Evolutionary conservation across 2,888 invertebrate species (phyloP).

Genomic region (Spilarctia lutea): DNA sequence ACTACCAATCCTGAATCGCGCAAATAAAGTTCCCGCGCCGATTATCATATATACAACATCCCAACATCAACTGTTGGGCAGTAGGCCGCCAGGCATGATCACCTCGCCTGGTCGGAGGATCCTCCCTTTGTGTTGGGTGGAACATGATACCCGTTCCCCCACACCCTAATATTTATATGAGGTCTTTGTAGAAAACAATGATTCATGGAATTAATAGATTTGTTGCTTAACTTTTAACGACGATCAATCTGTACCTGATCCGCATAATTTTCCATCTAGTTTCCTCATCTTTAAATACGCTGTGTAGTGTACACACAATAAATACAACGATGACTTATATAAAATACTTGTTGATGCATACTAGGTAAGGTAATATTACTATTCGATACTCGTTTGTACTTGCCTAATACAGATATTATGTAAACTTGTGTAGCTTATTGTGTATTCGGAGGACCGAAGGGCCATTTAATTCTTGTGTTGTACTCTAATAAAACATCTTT

Average conservation of each 20-base stretch:
- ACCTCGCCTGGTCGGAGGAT: too few species aligned
- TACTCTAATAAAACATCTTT: neutral
- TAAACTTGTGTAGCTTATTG: neutral
- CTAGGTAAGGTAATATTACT: neutral
- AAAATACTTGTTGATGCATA: conserved; percentile 18
- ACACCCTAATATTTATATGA: neutral
- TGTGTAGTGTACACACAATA: conserved; percentile 1
- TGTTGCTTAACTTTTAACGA: neutral
- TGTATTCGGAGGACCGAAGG: neutral
- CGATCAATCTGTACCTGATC: conserved; percentile 2
- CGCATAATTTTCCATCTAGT: neutral
- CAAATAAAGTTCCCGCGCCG: too few species aligned
- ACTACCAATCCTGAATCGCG: too few species aligned
- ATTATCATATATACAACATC: too few species aligned
- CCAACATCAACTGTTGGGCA: too few species aligned
- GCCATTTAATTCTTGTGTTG: neutral
- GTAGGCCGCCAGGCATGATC: too few species aligned
- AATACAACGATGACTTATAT: conserved; percentile 19
- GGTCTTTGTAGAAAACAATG: neutral
- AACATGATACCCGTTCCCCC: too few species aligned
- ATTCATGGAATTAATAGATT: neutral
- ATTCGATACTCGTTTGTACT: conserved; percentile 2
- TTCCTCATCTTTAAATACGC: neutral
- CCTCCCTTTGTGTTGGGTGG: too few species aligned
- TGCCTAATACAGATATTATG: conserved; percentile 2